Evolutionary conservation across 1,140 invertebrate genomes (phyloP).

Genomic region (Aradophagus sp.): DNA sequence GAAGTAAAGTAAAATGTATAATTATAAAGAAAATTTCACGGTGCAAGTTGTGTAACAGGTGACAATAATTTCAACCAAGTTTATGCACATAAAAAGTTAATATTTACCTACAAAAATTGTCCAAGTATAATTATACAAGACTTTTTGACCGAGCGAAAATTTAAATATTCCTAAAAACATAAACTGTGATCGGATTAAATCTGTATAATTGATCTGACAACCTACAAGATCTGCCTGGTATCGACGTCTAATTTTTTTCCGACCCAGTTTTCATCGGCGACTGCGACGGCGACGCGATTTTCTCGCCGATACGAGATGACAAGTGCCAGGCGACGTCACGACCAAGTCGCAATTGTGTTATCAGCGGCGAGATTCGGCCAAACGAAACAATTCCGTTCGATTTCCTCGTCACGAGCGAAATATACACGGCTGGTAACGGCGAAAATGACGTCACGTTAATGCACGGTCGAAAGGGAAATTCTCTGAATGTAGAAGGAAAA

Average conservation of each 20-base stretch:
- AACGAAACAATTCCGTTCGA: constrained; percentile 10
- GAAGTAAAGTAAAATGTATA: no score
- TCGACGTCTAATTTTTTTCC: constrained; percentile 42
- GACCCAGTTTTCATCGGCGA: constrained; percentile 42
- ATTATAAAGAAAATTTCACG: no score
- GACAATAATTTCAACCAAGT: no score
- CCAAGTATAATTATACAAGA: no score
- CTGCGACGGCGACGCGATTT: constrained; percentile 27
- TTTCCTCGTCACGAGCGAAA: constrained; percentile 8
- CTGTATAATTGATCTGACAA: constrained; percentile 20
- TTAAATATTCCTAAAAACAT: constrained; percentile 8
- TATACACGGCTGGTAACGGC: not conserved
- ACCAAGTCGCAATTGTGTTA: constrained; percentile 20
- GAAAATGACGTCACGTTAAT: no score
- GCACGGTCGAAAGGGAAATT: no score
- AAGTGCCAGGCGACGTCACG: constrained; percentile 34
- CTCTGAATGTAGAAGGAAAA: no score
- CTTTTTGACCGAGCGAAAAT: constrained; percentile 10
- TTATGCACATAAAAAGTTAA: no score
- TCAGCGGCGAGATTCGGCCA: constrained; percentile 9
- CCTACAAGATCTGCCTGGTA: constrained; percentile 13
- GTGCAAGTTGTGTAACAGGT: no score
- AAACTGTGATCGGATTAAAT: constrained; percentile 5
- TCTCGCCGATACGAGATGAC: constrained; percentile 22
- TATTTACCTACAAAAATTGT: no score